phyloP scores from a whole-genome alignment of 2,113 vertebrate genomes.

The Okapia johnstoni region DNA sequence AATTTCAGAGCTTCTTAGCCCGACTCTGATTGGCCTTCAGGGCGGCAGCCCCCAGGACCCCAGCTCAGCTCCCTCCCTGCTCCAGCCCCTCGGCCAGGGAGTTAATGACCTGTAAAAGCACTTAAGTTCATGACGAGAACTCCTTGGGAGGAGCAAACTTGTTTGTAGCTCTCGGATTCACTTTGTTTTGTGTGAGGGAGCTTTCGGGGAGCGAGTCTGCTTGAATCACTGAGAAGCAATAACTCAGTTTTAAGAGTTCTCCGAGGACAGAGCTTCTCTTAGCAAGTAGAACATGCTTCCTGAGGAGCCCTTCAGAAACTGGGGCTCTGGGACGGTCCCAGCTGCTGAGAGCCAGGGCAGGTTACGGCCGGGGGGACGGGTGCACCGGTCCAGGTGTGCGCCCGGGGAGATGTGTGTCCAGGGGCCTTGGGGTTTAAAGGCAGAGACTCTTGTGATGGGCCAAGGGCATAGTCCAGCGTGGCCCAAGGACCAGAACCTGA shows the following conservation, averaged over 20 bases:
- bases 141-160: background rate
- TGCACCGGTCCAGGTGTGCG: fast-evolving
- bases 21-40: fast-evolving
- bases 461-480: fast-evolving
- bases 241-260: background rate
- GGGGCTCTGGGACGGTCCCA: background rate
- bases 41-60: fast-evolving
- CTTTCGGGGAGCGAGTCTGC: fast-evolving
- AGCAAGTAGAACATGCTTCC: background rate
- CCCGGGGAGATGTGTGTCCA: background rate
- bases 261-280: background rate
- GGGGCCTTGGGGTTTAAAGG: fast-evolving
- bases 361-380: fast-evolving
- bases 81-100: background rate
- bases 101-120: background rate
- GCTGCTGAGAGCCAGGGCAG: background rate
- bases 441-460: background rate
- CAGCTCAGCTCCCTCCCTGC: background rate
- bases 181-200: background rate
- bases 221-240: background rate
- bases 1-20: background rate
- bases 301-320: background rate
- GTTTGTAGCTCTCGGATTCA: background rate
- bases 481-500: background rate
- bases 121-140: background rate